phyloP scores from a whole-genome alignment of 92 coral and sea anemone genomes.

The Nematostella vectensis region DNA sequence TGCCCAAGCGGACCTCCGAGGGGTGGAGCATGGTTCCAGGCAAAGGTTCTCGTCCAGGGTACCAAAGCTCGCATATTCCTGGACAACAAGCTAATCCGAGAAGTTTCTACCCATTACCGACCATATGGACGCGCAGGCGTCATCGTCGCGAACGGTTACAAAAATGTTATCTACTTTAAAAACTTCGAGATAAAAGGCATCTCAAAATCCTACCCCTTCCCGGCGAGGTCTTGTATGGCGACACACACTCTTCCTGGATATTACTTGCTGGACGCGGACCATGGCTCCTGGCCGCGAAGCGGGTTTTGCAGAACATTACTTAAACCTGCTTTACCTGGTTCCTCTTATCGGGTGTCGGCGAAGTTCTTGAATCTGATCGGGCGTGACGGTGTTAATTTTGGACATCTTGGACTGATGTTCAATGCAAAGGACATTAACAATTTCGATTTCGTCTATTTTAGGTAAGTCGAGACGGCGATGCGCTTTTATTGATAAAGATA shows the following conservation, averaged over 20 bases:
- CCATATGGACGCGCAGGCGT: slow-evolving; percentile 41
- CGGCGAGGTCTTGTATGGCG: background rate
- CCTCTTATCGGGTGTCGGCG: slow-evolving; percentile 7
- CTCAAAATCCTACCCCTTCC: background rate
- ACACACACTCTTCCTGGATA: background rate
- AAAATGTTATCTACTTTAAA: slow-evolving; percentile 33
- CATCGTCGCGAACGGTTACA: slow-evolving; percentile 58
- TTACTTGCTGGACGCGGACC: slow-evolving; percentile 2
- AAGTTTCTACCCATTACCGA: slow-evolving; percentile 20
- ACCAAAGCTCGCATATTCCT: slow-evolving; percentile 4
- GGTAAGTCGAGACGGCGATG: slow-evolving; percentile 1
- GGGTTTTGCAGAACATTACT: slow-evolving; percentile 14
- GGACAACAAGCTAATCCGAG: slow-evolving; percentile 11
- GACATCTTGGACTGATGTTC: slow-evolving; percentile 15
- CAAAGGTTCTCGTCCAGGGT: slow-evolving; percentile 14
- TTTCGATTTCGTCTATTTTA: slow-evolving; percentile 11
- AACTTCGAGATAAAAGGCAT: slow-evolving; percentile 8
- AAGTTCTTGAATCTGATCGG: slow-evolving; percentile 4
- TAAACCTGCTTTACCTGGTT: background rate
- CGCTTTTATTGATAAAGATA: too few relatives aligned
- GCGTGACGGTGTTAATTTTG: background rate
- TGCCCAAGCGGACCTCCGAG: slow-evolving; percentile 49
- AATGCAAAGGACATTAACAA: slow-evolving; percentile 12
- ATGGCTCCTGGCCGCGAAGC: slow-evolving; percentile 6
- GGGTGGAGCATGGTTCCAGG: slow-evolving; percentile 44